phyloP scores from a whole-genome alignment of 1,140 invertebrate species.

The Drosophila varians region DNA sequence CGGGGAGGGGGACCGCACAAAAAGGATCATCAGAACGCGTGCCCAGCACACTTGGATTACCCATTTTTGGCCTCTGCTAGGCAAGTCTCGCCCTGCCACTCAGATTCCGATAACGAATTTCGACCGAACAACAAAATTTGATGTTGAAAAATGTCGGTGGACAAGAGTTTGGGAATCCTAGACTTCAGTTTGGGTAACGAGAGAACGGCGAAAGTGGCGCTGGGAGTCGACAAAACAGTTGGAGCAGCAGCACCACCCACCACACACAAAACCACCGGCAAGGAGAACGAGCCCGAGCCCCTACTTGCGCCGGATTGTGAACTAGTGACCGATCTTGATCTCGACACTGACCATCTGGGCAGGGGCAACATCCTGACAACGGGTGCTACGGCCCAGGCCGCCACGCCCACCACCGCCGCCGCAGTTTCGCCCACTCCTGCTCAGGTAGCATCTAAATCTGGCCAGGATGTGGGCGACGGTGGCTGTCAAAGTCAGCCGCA shows the following conservation, averaged over 20 bases:
- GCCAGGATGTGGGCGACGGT: constrained; percentile 43
- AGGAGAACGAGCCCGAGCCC: constrained; percentile 43
- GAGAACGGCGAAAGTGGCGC: constrained; percentile 35
- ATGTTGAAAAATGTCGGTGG: constrained; percentile 56
- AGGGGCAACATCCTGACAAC: constrained; percentile 15
- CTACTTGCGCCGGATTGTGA: background rate
- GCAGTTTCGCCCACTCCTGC: constrained; percentile 16
- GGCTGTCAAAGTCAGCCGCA: constrained; percentile 7
- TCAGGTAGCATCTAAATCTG: background rate
- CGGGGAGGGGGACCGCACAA: constrained; percentile 1
- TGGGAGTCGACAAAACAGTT: constrained; percentile 21
- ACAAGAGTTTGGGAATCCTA: constrained; percentile 61
- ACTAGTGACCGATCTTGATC: background rate
- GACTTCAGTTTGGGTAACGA: constrained; percentile 50
- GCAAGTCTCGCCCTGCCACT: constrained; percentile 1
- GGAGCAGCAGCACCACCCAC: constrained; percentile 18
- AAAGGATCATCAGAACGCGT: constrained; percentile 35
- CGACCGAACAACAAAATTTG: constrained; percentile 34
- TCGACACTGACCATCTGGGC: background rate
- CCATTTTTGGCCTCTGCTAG: background rate
- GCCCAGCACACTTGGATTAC: constrained; percentile 40
- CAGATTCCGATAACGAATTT: constrained; percentile 11
- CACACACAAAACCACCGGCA: constrained; percentile 52
- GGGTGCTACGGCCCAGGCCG: constrained; percentile 11
- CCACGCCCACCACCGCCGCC: constrained; percentile 4